Conservation (phyloP, 2,113 vertebrate species). For the Danionella cerebrum region DNA sequence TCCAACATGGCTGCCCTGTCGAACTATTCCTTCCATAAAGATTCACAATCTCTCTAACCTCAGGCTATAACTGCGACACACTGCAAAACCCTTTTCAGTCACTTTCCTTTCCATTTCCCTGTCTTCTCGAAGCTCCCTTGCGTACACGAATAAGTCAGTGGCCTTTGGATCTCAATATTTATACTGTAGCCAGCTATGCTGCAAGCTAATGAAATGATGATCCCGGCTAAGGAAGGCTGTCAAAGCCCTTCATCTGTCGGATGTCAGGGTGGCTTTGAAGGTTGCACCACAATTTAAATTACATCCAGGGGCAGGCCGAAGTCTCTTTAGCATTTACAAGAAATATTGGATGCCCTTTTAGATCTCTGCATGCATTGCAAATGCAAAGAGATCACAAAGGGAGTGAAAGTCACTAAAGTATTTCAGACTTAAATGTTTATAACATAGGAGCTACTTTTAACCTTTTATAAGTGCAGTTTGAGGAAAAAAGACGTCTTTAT, state of each 20-base stretch:
- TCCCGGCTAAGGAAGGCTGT: slow-evolving; percentile 24
- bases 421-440: slow-evolving; percentile 38
- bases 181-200: slow-evolving; percentile 24
- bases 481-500: slow-evolving; percentile 26
- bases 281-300: slow-evolving; percentile 36
- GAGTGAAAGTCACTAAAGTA: slow-evolving; percentile 38
- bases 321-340: slow-evolving; percentile 34
- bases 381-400: slow-evolving; percentile 15
- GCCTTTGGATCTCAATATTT: slow-evolving; percentile 46
- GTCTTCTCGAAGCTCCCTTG: not conserved
- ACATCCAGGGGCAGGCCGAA: slow-evolving; percentile 13
- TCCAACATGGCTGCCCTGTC: slow-evolving; percentile 4
- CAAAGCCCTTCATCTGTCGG: slow-evolving; percentile 24
- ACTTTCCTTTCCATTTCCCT: not conserved
- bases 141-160: slow-evolving; percentile 11
- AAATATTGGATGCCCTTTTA: slow-evolving; percentile 39
- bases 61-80: slow-evolving; percentile 24
- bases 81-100: slow-evolving; percentile 23
- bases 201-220: slow-evolving; percentile 47
- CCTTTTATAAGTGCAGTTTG: slow-evolving; percentile 45
- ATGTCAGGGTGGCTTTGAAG: slow-evolving; percentile 27
- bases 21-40: slow-evolving; percentile 41
- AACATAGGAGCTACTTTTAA: slow-evolving; percentile 33
- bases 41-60: slow-evolving; percentile 49
- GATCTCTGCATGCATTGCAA: slow-evolving; percentile 24